These are phyloP conservation scores for Rhodophaea formosa DNA, from an alignment of 2,888 invertebrate species.

Conservation along the genomic window DNA sequence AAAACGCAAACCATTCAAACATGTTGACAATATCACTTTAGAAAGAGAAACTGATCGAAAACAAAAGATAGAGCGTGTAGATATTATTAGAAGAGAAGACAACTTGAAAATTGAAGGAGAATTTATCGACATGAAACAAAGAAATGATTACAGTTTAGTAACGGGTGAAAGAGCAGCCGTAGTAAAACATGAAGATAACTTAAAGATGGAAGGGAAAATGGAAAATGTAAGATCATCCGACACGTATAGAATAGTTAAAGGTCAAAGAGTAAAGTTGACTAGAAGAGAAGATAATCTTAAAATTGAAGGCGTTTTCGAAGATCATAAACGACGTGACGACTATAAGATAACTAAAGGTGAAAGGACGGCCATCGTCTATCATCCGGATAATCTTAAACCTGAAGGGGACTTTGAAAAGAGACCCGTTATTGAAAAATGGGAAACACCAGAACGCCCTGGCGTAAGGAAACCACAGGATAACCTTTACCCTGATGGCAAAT, in stretches of 20 bases:
- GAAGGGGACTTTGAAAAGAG: conserved; percentile 77
- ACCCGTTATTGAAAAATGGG: conserved; percentile 42
- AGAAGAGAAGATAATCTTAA: conserved; percentile 81
- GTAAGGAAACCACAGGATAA: conserved; percentile 60
- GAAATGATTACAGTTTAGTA: conserved; percentile 76
- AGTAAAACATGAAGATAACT: conserved; percentile 83
- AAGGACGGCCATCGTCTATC: conserved; percentile 77
- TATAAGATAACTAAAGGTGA: conserved; percentile 80
- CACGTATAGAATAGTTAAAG: conserved; percentile 77
- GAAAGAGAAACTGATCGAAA: conserved; percentile 61
- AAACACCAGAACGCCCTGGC: conserved; percentile 25
- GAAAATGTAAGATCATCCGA: conserved; percentile 77
- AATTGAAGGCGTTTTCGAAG: conserved; percentile 84
- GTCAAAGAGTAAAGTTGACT: conserved; percentile 77
- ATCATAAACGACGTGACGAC: conserved; percentile 80
- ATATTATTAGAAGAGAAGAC: conserved; percentile 83
- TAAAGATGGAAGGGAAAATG: conserved; percentile 83
- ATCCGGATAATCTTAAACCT: conserved; percentile 75
- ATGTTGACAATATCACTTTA: conserved; percentile 82
- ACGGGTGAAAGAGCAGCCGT: conserved; percentile 76
- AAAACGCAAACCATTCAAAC: conserved; percentile 78
- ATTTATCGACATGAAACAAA: conserved; percentile 79
- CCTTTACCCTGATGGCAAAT: conserved; percentile 73
- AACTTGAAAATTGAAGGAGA: conserved; percentile 83
- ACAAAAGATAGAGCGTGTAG: conserved; percentile 80